These are phyloP conservation scores for Hedya salicella DNA, from an alignment of 2,888 invertebrate genomes.

Conservation along the genomic window DNA sequence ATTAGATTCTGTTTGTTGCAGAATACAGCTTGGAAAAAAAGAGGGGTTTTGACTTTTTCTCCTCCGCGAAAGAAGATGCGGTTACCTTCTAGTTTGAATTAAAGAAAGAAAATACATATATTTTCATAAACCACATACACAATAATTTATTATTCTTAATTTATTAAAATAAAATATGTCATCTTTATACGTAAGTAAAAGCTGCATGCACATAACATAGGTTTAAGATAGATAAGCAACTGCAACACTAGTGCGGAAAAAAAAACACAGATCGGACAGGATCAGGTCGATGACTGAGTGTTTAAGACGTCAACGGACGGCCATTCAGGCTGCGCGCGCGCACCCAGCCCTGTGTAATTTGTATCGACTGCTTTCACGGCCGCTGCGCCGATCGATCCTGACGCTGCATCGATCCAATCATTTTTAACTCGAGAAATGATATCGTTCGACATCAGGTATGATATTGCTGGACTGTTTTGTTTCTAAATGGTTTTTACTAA, in stretches of 20 bases:
- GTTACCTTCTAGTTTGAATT: no score
- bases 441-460: neutral
- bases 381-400: neutral
- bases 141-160: no score
- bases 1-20: no score
- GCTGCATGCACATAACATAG: no score
- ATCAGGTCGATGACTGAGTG: conserved; percentile 18
- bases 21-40: no score
- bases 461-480: neutral
- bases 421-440: conserved; percentile 3
- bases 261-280: neutral
- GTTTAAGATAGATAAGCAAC: no score
- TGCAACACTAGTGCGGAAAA: neutral
- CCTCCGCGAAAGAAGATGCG: no score
- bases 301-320: conserved; percentile 18
- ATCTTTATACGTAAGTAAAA: no score
- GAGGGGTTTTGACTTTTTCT: no score
- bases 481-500: neutral
- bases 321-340: neutral
- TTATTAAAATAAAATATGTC: no score
- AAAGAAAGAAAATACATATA: no score
- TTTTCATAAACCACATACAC: no score
- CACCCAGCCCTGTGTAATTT: conserved; percentile 8
- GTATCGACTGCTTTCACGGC: neutral
- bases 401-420: conserved; percentile 5